A percentile compares a stretch with the other conserved stretches of the same genome.
phyloP scores from a whole-genome alignment of 1,140 invertebrate genomes.

The Diorhabda elongata region DNA sequence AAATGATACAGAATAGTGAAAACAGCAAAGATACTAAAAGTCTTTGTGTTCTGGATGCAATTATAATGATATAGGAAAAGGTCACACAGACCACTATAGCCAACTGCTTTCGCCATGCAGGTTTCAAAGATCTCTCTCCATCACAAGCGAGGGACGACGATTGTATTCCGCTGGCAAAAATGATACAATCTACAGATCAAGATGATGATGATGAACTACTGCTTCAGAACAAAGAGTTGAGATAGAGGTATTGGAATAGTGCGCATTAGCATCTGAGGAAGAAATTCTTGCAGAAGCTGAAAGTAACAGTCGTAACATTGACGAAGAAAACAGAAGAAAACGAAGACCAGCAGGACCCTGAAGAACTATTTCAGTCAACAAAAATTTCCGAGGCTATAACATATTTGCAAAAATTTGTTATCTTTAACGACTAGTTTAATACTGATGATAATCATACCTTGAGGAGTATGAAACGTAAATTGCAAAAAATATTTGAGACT shows the following conservation, averaged over 20 bases:
- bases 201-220: background rate
- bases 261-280: background rate
- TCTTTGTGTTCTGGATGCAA: background rate
- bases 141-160: no score
- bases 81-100: no score
- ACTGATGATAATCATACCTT: background rate
- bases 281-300: no score
- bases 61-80: background rate
- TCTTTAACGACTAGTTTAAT: background rate
- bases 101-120: no score
- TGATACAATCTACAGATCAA: background rate
- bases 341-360: background rate
- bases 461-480: background rate
- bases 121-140: no score
- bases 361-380: background rate
- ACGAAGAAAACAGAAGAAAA: no score
- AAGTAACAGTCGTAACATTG: no score
- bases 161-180: background rate
- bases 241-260: background rate
- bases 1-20: background rate
- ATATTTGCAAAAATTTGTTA: background rate
- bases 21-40: slow-evolving; percentile 5
- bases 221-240: background rate
- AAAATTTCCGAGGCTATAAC: background rate
- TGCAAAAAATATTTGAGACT: no score